Evolutionary conservation across 2,113 vertebrate species (phyloP), one percentile per base, ranked within the genome.

Genomic region (Lynx canadensis): DNA sequence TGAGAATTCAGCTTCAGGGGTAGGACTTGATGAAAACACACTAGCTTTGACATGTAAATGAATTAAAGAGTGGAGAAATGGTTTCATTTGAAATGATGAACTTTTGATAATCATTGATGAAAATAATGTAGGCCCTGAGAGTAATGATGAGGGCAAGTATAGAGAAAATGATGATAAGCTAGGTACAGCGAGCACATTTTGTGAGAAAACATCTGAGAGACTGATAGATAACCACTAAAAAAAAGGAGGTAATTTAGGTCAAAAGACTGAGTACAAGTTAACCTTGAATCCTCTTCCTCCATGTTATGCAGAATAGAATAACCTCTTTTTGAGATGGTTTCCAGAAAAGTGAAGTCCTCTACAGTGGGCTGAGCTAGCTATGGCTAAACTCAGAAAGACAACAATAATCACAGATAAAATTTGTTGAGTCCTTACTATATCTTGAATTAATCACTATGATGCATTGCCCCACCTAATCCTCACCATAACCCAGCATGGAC

Each of bases 1-100:
- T 68, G 57, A 92, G 33, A 81, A 92, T 50, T 94, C 45, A 60
- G 48, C 81, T 50, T 95, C 66, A 84, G 63, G 50, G 3, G 16
- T 3, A 52, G 19, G 27, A 55, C 7, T 38, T 52, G 18, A 93
- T 65, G 29, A 52, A 57, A 82, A n/a, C 33, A 52, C 45, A 14
- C 6, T 10, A 55, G 66, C 16, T 73, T 74, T 60, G n/a, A 4
- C 33, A 11, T 27, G 48, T 27, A 15, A 63, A 33, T 88, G 16
- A 92, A 36, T 13, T 92, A 12, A 73, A 36, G 83, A 79, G 31
- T 4, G 57, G 73, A 68, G 23, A 80, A 45, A 36, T 48, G 52
- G n/a, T 50, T 97, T 55, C 6, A 5, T 65, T 31, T 31, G n/a
- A 76, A 87, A 41, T 33, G 8, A 68, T 69, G 57, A 27, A 41